Conservation (phyloP, 2,113 vertebrate genomes). For the Arizona elegans region DNA sequence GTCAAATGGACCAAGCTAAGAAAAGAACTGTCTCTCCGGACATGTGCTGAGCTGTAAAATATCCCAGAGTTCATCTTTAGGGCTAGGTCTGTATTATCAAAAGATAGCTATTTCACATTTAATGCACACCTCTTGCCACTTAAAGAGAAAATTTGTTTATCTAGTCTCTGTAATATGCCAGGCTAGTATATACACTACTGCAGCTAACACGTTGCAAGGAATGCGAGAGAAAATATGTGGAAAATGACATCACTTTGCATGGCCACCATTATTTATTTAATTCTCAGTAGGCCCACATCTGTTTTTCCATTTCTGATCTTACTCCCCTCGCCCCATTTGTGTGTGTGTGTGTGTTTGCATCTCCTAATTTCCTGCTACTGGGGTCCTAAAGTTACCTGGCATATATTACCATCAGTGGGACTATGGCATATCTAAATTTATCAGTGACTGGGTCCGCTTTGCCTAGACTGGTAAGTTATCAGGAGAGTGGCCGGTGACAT, state of each 20-base stretch:
- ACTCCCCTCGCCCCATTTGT: not conserved
- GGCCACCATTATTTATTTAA: slow-evolving; percentile 29
- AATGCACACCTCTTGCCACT: slow-evolving; percentile 24
- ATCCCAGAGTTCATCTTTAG: not conserved
- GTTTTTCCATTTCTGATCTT: slow-evolving; percentile 15
- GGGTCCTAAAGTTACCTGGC: slow-evolving; percentile 9
- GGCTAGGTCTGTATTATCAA: not conserved
- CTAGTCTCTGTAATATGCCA: not conserved
- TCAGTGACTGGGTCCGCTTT: slow-evolving; percentile 23
- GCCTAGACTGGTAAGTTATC: slow-evolving; percentile 42
- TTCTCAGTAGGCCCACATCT: not conserved
- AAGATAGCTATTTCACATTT: not conserved
- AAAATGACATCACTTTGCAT: slow-evolving; percentile 55
- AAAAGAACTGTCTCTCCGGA: not conserved
- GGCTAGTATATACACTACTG: not conserved
- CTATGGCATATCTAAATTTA: slow-evolving; percentile 18
- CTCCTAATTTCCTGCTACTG: slow-evolving; percentile 29
- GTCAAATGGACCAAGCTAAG: not conserved
- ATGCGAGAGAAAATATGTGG: slow-evolving; percentile 19
- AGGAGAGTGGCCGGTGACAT: slow-evolving; percentile 9
- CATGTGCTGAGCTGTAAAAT: not conserved
- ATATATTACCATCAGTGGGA: slow-evolving; percentile 20
- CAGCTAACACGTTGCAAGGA: slow-evolving; percentile 36
- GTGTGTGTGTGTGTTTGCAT: not conserved
- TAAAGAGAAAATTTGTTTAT: not conserved